Evolutionary conservation across 1,140 invertebrate species (phyloP), one percentile per base, ranked within the genome.

Genomic region (Hyposmocoma kahamanoa): DNA sequence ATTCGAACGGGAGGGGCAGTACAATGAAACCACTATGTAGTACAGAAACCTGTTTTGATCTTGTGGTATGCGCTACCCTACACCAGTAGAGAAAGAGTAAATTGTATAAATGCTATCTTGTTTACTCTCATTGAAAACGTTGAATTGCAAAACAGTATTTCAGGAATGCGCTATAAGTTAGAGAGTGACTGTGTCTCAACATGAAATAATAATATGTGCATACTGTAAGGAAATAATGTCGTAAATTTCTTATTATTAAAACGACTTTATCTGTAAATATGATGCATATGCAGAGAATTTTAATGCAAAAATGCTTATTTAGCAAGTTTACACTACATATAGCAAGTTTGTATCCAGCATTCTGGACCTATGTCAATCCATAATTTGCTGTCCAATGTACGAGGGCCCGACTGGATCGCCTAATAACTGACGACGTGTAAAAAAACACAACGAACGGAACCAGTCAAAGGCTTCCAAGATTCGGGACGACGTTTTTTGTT

Each of bases 11-110:
- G 59, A 67, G 51, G 42, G 50, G 54, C 56, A 47, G 50, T 54
- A 58, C 60, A 67, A 63, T 65, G 62, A 58, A 69, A 67, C 75
- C 62, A 79, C 69, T 73, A 78, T 66, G 69, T 66, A 67, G 69
- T 76, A 72, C 64, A 59, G 56, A 73, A 84, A 84, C 78, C 75
- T 63, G 78, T 81, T 84, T 78, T 60, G 60, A 66, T 61, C 50
- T 63, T 65, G 56, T 62, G 75, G 78, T 75, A 80, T 80, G 78
- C 75, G 63, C 59, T 74, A 62, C 69, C 64, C 61, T 54, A 71
- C 47, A 60, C 20, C 54, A 69, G 47, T 59, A 62, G 56, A 60
- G 57, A 64, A 56, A 67, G 55, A 65, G 59, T 59, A 53, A 67
- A 56, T 59, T 65, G 59, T 64, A 59, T 67, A 66, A 62, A 62